Evolutionary conservation across 1,140 invertebrate genomes (phyloP).

Genomic region (Diuraphis noxia): DNA sequence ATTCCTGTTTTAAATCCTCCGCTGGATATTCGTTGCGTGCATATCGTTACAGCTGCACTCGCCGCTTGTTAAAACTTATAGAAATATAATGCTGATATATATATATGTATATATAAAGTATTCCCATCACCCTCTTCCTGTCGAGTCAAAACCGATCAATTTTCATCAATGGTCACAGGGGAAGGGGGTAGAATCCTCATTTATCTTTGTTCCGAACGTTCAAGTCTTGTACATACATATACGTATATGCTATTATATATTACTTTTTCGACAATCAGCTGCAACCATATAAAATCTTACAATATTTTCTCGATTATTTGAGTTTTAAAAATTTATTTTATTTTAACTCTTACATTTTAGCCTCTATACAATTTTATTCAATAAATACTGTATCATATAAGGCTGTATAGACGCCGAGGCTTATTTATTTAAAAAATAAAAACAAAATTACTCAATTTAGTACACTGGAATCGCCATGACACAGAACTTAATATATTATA

Average conservation of each 20-base stretch:
- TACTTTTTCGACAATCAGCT: not conserved
- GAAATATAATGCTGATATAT: not conserved
- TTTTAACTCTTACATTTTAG: not conserved
- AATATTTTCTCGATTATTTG: not conserved
- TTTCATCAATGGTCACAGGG: not conserved
- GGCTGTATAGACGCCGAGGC: too few relatives aligned
- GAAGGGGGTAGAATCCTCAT: not conserved
- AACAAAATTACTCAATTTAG: too few relatives aligned
- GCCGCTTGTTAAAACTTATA: not conserved
- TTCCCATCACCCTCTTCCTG: not conserved
- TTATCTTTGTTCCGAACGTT: slow-evolving; percentile 34
- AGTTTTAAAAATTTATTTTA: not conserved
- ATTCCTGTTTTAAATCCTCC: not conserved
- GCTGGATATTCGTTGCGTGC: not conserved
- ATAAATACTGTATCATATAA: too few relatives aligned
- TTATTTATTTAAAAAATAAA: too few relatives aligned
- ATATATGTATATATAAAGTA: not conserved
- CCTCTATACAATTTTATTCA: not conserved
- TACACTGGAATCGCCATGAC: not conserved
- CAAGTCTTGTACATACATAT: not conserved
- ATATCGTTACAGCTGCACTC: not conserved
- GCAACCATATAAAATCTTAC: not conserved
- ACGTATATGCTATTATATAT: not conserved
- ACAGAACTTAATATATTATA: not conserved
- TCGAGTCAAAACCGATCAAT: slow-evolving; percentile 25